phyloP scores from a whole-genome alignment of 2,888 invertebrate species.

The Ganaspis brasiliensis region DNA sequence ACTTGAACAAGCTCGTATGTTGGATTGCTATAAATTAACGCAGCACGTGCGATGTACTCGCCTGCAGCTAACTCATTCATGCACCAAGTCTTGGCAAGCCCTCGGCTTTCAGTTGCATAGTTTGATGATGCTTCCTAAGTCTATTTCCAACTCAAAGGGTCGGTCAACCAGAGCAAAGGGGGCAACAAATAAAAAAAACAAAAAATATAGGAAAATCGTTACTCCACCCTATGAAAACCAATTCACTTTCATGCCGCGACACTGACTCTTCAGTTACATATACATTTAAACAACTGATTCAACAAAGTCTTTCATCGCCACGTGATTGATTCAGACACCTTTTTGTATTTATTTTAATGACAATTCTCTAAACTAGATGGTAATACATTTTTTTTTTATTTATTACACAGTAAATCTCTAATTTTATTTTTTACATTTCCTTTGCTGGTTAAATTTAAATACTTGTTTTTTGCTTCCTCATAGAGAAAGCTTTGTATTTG shows the following conservation, averaged over 20 bases:
- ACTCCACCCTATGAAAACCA: constrained; percentile 38
- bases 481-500: too few species aligned
- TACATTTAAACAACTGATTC: constrained; percentile 12
- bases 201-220: constrained; percentile 47
- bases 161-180: constrained; percentile 52
- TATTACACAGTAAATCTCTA: too few species aligned
- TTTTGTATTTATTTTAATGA: too few species aligned
- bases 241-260: constrained; percentile 32
- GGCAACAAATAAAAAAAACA: constrained; percentile 32
- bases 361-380: too few species aligned
- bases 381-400: too few species aligned
- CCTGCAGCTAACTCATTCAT: constrained; percentile 77
- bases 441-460: too few species aligned
- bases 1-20: constrained; percentile 50
- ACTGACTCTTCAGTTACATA: constrained; percentile 6
- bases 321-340: too few species aligned
- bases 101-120: constrained; percentile 67
- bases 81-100: constrained; percentile 73
- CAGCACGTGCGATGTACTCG: constrained; percentile 72
- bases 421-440: too few species aligned
- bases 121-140: constrained; percentile 72
- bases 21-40: constrained; percentile 73
- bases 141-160: constrained; percentile 73
- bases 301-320: constrained; percentile 16
- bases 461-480: too few species aligned